These are phyloP conservation scores for Octomys mimax DNA, from an alignment of 2,797 vertebrate species.

Conservation along the genomic window DNA sequence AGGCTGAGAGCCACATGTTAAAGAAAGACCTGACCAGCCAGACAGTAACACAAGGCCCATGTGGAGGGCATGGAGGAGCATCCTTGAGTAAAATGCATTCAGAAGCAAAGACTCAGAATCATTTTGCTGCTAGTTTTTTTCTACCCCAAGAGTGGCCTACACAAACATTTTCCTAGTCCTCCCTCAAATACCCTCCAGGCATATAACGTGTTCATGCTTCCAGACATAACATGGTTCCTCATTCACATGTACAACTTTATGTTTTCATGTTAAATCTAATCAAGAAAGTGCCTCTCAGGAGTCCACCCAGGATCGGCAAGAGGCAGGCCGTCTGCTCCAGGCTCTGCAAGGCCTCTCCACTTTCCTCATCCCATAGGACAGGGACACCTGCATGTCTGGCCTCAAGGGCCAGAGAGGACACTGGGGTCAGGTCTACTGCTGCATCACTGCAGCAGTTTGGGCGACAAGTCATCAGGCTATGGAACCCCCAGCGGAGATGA, in stretches of 20 bases:
- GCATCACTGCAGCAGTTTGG: slow-evolving; percentile 51
- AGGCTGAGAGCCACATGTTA: not conserved
- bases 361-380: slow-evolving; percentile 62
- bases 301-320: not conserved
- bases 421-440: slow-evolving; percentile 35
- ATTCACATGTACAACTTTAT: not conserved
- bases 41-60: not conserved
- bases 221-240: not conserved
- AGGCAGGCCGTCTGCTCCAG: slow-evolving; percentile 63
- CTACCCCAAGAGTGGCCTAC: not conserved
- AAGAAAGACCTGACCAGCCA: not conserved
- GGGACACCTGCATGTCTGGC: not conserved
- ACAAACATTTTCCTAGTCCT: slow-evolving; percentile 48
- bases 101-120: slow-evolving; percentile 54
- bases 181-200: slow-evolving; percentile 50
- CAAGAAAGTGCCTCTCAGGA: slow-evolving; percentile 56
- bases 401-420: slow-evolving; percentile 23
- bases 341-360: slow-evolving; percentile 50
- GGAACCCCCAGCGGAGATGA: slow-evolving; percentile 71
- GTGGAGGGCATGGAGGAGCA: not conserved
- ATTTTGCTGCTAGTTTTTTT: slow-evolving; percentile 76
- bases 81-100: slow-evolving; percentile 75
- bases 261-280: not conserved
- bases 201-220: not conserved
- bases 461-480: slow-evolving; percentile 68